phyloP scores from a whole-genome alignment of 2,888 invertebrate species.

The Nemotelus pantherinus region DNA sequence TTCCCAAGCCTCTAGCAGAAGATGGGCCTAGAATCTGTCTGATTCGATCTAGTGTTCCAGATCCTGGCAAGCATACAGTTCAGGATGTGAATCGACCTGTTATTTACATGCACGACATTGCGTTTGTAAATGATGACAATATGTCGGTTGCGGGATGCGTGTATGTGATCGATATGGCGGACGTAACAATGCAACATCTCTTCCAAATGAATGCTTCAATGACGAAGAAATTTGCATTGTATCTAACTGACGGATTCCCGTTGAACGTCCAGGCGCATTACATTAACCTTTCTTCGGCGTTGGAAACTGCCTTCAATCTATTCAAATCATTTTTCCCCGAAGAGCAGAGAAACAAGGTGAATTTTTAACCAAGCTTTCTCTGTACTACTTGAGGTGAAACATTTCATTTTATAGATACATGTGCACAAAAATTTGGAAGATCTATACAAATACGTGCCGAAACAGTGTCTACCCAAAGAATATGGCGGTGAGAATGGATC shows the following conservation, averaged over 20 bases:
- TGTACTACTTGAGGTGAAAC: too few relatives aligned
- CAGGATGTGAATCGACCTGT: background rate
- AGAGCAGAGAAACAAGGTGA: background rate
- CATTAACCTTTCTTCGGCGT: background rate
- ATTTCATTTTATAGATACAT: background rate
- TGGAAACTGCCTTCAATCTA: background rate
- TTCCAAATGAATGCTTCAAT: too few relatives aligned
- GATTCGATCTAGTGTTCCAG: background rate
- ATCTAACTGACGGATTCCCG: background rate
- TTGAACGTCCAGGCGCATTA: background rate
- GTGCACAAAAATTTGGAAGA: constrained; percentile 59
- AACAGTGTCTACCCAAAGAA: constrained; percentile 62
- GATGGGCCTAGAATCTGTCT: background rate
- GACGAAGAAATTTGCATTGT: too few relatives aligned
- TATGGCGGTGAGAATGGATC: constrained; percentile 63
- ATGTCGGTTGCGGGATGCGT: background rate
- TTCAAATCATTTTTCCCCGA: background rate
- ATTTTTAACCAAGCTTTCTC: background rate
- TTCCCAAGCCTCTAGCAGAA: background rate
- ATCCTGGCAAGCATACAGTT: background rate
- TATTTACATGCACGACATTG: background rate
- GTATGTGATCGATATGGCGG: background rate
- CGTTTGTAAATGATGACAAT: background rate
- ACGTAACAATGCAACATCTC: background rate
- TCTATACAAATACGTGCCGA: constrained; percentile 61